Evolutionary conservation across 2,113 vertebrate genomes (phyloP), one percentile per base, ranked within the genome.

Genomic region (Scophthalmus maximus): DNA sequence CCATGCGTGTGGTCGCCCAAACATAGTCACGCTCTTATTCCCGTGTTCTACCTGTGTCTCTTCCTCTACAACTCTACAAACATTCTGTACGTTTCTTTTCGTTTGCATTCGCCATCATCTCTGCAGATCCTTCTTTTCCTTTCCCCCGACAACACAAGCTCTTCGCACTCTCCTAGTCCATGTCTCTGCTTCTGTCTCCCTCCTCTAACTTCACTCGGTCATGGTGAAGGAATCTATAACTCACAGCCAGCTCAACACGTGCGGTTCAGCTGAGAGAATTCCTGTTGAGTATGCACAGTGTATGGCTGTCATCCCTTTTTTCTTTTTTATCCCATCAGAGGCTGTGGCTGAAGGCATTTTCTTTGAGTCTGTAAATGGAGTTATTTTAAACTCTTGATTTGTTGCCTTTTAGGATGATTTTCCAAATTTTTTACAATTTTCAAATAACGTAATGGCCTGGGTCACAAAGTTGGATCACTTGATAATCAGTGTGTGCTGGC

Each of bases 191-290:
- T 64, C 66, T 26, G 56, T 50, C 60, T 79, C 26, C 60, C 73
- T 76, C 61, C 85, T 78, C 84, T 63, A 81, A 75, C 75, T 40
- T 56, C 23, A 34, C 75, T 68, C 64, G 74, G 82, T 90, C 87
- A 92, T 69, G 77, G 79, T 75, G 73, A 85, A 87, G 79, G 88
- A 93, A 90, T 92, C 79, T 66, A 29, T 68, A 14, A 1, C 71
- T 76, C 63, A 29, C n/a, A 52, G 81, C 67, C 79, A 84, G 69
- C 53, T 84, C 70, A 64, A 89, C 89, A 89, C 76, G 60, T 91
- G 86, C 79, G 52, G 57, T 83, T 90, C 82, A 90, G 89, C 87
- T 89, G 88, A 88, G 66, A 22, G 55, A 68, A 59, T 23, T 49
- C 46, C 73, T 62, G 50, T 57, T 29, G 52, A 76, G 75, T 49